Evolutionary conservation across 2,797 vertebrate genomes (phyloP).

Genomic region (Octomys mimax): DNA sequence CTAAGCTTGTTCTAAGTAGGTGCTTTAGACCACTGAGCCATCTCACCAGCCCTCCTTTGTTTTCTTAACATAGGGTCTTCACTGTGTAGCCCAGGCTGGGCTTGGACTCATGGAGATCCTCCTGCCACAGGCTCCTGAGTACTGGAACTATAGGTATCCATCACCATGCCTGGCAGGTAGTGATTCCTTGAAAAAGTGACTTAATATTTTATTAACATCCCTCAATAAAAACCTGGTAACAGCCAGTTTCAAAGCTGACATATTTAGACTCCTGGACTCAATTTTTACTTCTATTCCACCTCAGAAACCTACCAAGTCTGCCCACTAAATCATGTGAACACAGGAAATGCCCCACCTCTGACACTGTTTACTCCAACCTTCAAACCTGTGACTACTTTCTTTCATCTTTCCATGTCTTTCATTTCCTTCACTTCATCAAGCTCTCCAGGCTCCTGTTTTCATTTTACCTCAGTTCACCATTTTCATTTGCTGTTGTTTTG

Average conservation of each 20-base stretch:
- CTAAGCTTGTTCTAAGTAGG: too few species aligned
- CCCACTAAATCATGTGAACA: background rate
- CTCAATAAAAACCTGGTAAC: constrained; percentile 29
- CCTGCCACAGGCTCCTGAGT: background rate
- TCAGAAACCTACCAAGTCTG: constrained; percentile 2
- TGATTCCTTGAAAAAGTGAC: background rate
- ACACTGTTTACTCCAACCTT: background rate
- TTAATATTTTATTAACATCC: background rate
- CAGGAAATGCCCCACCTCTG: background rate
- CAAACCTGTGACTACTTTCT: background rate
- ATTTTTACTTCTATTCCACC: constrained; percentile 19
- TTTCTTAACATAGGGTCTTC: background rate
- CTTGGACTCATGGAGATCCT: background rate
- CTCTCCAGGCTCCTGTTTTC: constrained; percentile 4
- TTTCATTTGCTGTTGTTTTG: constrained; percentile 33
- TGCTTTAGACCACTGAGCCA: too few species aligned
- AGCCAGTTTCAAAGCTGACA: background rate
- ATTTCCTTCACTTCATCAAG: background rate
- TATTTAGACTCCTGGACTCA: background rate
- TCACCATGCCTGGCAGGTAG: background rate
- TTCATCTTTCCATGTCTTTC: background rate
- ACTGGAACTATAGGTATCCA: background rate
- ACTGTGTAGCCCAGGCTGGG: too few species aligned
- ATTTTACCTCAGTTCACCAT: constrained; percentile 19
- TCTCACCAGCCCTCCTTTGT: too few species aligned